Evolutionary conservation across 2,113 vertebrate species (phyloP).

Genomic region (Oreochromis spilurus): DNA sequence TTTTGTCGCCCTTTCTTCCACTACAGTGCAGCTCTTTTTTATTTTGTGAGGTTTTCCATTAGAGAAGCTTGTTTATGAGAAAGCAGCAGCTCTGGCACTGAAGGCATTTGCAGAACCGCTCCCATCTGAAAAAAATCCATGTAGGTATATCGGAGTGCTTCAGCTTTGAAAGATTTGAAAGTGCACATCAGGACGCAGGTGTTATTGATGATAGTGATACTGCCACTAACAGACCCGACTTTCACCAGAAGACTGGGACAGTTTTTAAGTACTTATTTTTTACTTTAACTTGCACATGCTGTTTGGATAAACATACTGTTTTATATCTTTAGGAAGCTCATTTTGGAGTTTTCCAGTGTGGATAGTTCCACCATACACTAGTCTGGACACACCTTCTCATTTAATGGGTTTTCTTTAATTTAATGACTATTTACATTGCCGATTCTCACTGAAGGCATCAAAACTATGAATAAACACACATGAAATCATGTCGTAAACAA

Average conservation of each 20-base stretch:
- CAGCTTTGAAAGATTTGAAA: background rate
- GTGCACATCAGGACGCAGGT: background rate
- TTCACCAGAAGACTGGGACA: background rate
- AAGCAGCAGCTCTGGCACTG: slow-evolving; percentile 14
- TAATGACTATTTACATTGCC: background rate
- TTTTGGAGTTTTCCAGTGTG: background rate
- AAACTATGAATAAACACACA: background rate
- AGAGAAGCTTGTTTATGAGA: slow-evolving; percentile 36
- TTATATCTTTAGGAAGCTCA: background rate
- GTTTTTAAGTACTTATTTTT: background rate
- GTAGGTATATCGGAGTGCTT: background rate
- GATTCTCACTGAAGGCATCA: background rate
- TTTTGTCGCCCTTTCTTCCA: background rate
- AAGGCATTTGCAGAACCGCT: slow-evolving; percentile 33
- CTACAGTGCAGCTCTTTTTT: background rate
- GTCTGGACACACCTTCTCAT: background rate
- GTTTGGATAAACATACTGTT: background rate
- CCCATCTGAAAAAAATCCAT: background rate
- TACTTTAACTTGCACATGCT: rapidly evolving
- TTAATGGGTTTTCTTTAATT: background rate
- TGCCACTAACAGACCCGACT: background rate
- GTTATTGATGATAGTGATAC: background rate
- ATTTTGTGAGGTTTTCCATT: slow-evolving; percentile 15
- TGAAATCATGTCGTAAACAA: background rate
- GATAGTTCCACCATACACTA: background rate